phyloP scores from a whole-genome alignment of 2,797 vertebrate species.

The Myotis vivesi region DNA sequence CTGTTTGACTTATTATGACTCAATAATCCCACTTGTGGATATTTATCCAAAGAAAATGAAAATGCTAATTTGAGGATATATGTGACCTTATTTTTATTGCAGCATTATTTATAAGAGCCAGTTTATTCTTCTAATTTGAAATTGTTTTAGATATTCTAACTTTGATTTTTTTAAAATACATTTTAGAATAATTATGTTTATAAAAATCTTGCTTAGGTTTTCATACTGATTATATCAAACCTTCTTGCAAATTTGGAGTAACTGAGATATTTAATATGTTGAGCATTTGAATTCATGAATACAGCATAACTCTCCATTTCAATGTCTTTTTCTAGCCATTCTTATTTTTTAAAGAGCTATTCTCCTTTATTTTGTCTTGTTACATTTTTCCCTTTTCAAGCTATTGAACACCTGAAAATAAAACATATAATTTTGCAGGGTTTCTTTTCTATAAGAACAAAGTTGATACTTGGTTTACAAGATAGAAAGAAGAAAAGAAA shows the following conservation, averaged over 20 bases:
- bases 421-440: not conserved
- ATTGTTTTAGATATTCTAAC: not conserved
- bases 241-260: not conserved
- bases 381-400: not conserved
- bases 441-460: not conserved
- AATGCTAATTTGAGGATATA: not conserved
- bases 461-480: not conserved
- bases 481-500: not conserved
- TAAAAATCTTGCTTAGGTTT: not conserved
- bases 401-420: not conserved
- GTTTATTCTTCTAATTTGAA: not conserved
- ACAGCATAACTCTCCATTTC: not conserved
- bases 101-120: not conserved
- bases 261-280: not conserved
- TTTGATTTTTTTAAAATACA: not conserved
- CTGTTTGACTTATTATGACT: not conserved
- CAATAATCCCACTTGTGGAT: not conserved
- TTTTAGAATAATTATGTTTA: not conserved
- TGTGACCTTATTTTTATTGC: not conserved
- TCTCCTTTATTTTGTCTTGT: not conserved
- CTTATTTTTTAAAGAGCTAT: not conserved
- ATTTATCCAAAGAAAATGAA: not conserved
- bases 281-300: not conserved
- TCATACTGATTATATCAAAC: not conserved
- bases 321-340: not conserved